Percentiles rank a stretch among this genome's conserved stretches.
Evolutionary conservation across 1,140 invertebrate genomes (phyloP).

Genomic region (Grapholita molesta): DNA sequence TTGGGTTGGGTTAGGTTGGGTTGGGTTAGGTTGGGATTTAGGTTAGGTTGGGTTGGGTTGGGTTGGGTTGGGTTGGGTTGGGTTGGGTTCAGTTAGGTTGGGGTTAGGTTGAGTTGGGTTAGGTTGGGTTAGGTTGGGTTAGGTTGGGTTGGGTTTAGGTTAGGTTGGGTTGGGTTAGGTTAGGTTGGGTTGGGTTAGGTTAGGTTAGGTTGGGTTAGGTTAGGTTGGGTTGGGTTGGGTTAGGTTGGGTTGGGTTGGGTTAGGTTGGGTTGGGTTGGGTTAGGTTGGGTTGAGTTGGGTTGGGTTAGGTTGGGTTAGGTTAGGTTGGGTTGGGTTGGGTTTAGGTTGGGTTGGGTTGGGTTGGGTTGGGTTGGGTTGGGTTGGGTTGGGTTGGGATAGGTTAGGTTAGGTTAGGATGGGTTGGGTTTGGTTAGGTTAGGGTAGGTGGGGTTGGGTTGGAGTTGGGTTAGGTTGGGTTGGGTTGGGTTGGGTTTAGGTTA

Average conservation of each 20-base stretch:
- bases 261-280: constrained; percentile 60
- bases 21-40: too few species aligned
- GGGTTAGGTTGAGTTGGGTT: constrained; percentile 18
- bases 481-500: too few species aligned
- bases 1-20: constrained; percentile 15
- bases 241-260: constrained; percentile 43
- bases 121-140: constrained; percentile 32
- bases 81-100: too few species aligned
- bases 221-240: constrained; percentile 39
- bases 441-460: too few species aligned
- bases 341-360: constrained; percentile 30
- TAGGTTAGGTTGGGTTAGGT: constrained; percentile 39
- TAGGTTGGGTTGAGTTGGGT: neutral
- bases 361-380: constrained; percentile 34
- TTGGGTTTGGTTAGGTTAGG: constrained; percentile 20
- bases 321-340: constrained; percentile 25
- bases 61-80: constrained; percentile 26
- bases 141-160: constrained; percentile 26
- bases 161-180: constrained; percentile 27
- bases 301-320: constrained; percentile 23
- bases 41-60: constrained; percentile 19
- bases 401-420: too few species aligned
- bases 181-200: constrained; percentile 33
- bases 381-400: too few species aligned
- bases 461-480: constrained; percentile 18